Evolutionary conservation across 2,113 vertebrate genomes (phyloP).

Genomic region (Puntigrus tetrazona): DNA sequence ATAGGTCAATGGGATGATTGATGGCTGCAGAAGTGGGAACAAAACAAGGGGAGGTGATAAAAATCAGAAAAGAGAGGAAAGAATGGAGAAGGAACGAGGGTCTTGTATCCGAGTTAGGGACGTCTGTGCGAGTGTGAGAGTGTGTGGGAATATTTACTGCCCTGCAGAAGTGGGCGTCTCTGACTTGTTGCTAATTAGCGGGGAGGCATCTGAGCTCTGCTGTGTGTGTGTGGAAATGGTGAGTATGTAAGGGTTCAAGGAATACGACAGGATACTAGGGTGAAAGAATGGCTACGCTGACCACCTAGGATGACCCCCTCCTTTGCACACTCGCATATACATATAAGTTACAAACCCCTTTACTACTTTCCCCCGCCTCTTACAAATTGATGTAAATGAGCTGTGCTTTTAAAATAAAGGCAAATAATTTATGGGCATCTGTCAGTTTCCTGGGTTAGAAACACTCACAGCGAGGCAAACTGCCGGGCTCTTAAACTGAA

Average conservation of each 20-base stretch:
- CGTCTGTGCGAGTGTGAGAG: conserved; percentile 57
- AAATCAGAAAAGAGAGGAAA: conserved; percentile 74
- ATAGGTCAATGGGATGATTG: conserved; percentile 96
- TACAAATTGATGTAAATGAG: conserved; percentile 77
- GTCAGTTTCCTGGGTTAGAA: conserved; percentile 54
- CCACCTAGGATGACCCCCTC: conserved; percentile 90
- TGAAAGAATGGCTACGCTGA: conserved; percentile 85
- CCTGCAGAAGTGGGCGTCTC: conserved; percentile 71
- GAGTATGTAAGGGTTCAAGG: conserved; percentile 81
- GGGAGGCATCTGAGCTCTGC: conserved; percentile 89
- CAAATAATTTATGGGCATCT: conserved; percentile 76
- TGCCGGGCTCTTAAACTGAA: conserved; percentile 70
- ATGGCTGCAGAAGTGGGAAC: conserved; percentile 95
- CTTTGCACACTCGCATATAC: conserved; percentile 49
- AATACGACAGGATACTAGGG: conserved; percentile 96
- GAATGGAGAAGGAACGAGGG: conserved; percentile 73
- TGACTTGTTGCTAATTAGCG: conserved; percentile 96
- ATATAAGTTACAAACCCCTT: conserved; percentile 48
- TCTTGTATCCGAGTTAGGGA: conserved; percentile 78
- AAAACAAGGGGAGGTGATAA: conserved; percentile 82
- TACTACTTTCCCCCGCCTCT: conserved; percentile 47
- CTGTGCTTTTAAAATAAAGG: conserved; percentile 61
- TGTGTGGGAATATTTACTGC: conserved; percentile 85
- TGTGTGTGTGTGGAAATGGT: conserved; percentile 76
- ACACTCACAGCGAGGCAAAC: conserved; percentile 20